Evolutionary conservation across 2,113 vertebrate genomes (phyloP).

Genomic region (Hoplias malabaricus): DNA sequence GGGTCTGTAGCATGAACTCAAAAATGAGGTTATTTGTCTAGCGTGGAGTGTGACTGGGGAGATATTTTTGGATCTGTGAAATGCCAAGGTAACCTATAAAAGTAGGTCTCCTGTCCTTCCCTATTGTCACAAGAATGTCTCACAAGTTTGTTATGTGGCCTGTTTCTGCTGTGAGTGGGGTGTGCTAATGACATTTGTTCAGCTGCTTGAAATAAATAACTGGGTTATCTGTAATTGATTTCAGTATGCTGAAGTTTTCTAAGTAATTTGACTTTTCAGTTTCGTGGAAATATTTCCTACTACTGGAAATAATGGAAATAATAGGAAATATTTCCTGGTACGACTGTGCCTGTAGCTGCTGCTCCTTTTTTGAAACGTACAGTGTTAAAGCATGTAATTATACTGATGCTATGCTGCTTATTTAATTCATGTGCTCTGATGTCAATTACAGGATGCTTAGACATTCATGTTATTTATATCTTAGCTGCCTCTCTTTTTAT

Average conservation of each 20-base stretch:
- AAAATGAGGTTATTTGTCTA: conserved; percentile 30
- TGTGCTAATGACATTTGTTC: conserved; percentile 6
- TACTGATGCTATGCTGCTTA: not conserved
- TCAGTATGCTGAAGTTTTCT: not conserved
- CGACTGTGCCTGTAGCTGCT: not conserved
- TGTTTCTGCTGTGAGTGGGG: not conserved
- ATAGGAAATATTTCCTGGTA: not conserved
- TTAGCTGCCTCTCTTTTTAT: not conserved
- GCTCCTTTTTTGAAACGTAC: not conserved
- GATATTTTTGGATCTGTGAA: conserved; percentile 37
- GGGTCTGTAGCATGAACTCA: not conserved
- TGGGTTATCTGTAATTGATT: not conserved
- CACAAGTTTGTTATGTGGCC: not conserved
- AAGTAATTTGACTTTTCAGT: too few relatives aligned
- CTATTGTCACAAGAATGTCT: conserved; percentile 22
- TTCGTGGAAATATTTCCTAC: not conserved
- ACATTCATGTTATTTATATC: not conserved
- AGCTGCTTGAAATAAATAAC: not conserved
- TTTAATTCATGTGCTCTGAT: not conserved
- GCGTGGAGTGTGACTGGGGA: not conserved
- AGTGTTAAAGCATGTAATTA: not conserved
- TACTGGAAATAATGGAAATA: not conserved
- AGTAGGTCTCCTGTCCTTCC: not conserved
- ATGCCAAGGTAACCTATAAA: conserved; percentile 40
- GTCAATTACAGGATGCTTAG: not conserved